Conservation (phyloP, 2,797 vertebrate species). For the Rhinogobio ventralis region DNA sequence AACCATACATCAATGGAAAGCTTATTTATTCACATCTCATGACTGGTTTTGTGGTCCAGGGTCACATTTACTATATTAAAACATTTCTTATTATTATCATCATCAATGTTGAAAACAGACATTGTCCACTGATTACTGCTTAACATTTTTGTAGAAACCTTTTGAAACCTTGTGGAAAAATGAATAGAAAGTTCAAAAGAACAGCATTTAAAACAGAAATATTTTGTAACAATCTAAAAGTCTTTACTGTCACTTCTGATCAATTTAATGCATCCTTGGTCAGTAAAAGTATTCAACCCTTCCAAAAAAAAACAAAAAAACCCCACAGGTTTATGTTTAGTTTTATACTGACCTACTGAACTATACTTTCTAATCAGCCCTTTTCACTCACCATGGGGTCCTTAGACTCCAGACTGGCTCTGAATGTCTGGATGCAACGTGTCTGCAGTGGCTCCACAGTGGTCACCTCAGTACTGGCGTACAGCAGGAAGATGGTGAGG, state of each 20-base stretch:
- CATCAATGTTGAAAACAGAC: not conserved
- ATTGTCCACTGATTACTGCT: no score
- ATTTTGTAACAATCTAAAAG: not conserved
- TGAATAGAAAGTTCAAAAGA: not conserved
- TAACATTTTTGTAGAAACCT: no score
- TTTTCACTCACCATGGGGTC: slow-evolving; percentile 82
- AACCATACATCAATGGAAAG: no score
- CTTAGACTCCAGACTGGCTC: slow-evolving; percentile 81
- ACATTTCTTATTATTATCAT: not conserved
- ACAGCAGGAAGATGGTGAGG: slow-evolving; percentile 87
- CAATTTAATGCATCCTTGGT: not conserved
- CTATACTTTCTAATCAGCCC: slow-evolving; percentile 2
- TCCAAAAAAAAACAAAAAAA: not conserved
- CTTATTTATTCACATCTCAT: no score
- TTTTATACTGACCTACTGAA: not conserved
- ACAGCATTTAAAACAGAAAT: not conserved
- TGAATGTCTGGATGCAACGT: slow-evolving; percentile 84
- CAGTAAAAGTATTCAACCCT: not conserved
- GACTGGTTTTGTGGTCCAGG: no score
- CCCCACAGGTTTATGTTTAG: no score
- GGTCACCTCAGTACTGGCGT: slow-evolving; percentile 84
- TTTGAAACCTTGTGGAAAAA: not conserved
- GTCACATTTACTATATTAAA: not conserved
- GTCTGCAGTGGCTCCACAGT: slow-evolving; percentile 79
- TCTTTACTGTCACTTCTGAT: not conserved